These are phyloP conservation scores for Agriopis aurantiaria DNA, from an alignment of 2,888 invertebrate species.

Conservation along the genomic window DNA sequence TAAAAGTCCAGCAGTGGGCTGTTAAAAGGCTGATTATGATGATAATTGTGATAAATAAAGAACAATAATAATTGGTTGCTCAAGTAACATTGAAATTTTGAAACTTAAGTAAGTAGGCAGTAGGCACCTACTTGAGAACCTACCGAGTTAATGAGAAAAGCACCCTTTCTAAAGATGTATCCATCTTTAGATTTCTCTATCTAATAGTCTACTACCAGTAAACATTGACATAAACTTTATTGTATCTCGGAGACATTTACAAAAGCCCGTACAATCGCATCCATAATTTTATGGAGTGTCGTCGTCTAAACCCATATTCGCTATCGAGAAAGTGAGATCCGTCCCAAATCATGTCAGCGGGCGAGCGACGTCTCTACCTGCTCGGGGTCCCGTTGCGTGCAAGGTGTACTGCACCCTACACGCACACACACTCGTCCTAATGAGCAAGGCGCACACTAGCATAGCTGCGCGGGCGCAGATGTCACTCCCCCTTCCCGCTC, in stretches of 20 bases:
- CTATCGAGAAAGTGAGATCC: conserved; percentile 74
- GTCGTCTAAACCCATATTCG: conserved; percentile 70
- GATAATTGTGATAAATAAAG: too few species aligned
- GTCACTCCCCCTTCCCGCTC: conserved; percentile 53
- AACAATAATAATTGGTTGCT: too few species aligned
- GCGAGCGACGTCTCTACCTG: conserved; percentile 75
- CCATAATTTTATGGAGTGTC: conserved; percentile 42
- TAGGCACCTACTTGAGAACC: neutral
- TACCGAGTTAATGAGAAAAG: neutral
- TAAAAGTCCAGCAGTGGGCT: too few species aligned
- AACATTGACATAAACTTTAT: neutral
- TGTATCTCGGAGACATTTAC: conserved; percentile 23
- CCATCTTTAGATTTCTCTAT: neutral
- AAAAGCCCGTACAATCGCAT: conserved; percentile 22
- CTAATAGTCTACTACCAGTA: neutral
- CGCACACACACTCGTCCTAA: conserved; percentile 52
- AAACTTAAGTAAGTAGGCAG: neutral
- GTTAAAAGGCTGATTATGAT: too few species aligned
- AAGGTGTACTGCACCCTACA: conserved; percentile 78
- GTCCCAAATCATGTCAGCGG: conserved; percentile 76
- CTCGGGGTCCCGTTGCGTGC: conserved; percentile 83
- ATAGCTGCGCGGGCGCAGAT: conserved; percentile 63
- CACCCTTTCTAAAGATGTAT: neutral
- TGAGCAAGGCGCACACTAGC: conserved; percentile 53
- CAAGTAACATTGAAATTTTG: neutral